These are phyloP conservation scores for Lophius americanus DNA, from an alignment of 2,797 vertebrate genomes.

Conservation along the genomic window DNA sequence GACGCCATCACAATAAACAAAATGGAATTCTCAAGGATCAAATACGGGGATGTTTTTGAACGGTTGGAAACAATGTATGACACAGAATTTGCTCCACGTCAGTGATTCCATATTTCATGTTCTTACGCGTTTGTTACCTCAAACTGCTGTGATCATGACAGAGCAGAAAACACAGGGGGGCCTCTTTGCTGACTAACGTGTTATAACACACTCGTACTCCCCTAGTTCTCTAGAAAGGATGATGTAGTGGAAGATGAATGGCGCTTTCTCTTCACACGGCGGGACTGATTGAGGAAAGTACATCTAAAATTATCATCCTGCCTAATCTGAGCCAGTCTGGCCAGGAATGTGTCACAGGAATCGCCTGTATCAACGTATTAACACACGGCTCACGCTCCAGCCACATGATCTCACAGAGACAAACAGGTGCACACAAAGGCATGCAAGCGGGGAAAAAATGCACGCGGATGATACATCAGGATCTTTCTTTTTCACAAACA, in stretches of 20 bases:
- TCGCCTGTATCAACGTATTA: conserved; percentile 62
- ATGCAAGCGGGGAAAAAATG: background rate
- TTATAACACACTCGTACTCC: conserved; percentile 16
- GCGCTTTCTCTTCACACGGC: conserved; percentile 21
- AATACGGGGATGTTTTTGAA: too few relatives aligned
- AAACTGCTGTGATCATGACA: background rate
- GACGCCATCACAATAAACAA: conserved; percentile 4
- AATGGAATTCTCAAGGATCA: too few relatives aligned
- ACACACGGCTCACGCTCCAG: conserved; percentile 36
- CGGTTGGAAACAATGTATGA: too few relatives aligned
- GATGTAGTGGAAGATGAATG: conserved; percentile 36
- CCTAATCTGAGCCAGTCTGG: conserved; percentile 55
- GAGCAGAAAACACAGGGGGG: conserved; percentile 5
- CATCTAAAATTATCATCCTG: conserved; percentile 59
- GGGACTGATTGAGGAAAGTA: conserved; percentile 34
- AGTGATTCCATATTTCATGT: conserved; percentile 1
- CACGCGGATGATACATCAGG: conserved; percentile 4
- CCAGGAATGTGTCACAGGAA: conserved; percentile 64
- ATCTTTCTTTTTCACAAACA: background rate
- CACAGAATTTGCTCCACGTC: background rate
- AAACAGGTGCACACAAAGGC: conserved; percentile 32
- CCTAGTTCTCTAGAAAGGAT: conserved; percentile 15
- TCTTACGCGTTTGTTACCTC: background rate
- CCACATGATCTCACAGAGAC: conserved; percentile 8
- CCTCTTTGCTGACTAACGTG: conserved; percentile 29